Conservation (phyloP, 2,113 vertebrate species). For the Labeo rohita region DNA sequence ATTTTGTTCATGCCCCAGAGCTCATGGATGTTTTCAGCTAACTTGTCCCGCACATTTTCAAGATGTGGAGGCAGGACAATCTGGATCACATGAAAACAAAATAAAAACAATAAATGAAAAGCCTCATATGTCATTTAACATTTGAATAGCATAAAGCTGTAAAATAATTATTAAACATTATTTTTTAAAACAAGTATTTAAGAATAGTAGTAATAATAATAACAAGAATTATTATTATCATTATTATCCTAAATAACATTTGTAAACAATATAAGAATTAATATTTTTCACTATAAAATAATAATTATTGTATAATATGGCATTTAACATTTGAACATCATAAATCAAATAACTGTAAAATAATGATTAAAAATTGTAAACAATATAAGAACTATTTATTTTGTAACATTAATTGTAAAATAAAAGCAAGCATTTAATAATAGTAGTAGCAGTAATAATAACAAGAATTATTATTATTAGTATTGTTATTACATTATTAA, state of each 20-base stretch:
- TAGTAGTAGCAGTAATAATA: too few relatives aligned
- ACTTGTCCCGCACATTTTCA: slow-evolving; percentile 91
- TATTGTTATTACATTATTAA: too few relatives aligned
- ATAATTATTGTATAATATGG: neutral
- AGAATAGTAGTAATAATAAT: too few relatives aligned
- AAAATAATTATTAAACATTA: too few relatives aligned
- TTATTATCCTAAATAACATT: too few relatives aligned
- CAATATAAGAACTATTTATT: neutral
- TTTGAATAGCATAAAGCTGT: too few relatives aligned
- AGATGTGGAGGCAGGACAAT: slow-evolving; percentile 91
- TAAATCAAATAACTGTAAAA: neutral
- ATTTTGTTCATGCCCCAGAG: slow-evolving; percentile 99
- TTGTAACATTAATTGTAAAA: neutral
- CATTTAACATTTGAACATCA: neutral
- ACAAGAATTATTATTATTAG: too few relatives aligned
- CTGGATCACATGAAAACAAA: slow-evolving; percentile 68
- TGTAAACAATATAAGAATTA: too few relatives aligned
- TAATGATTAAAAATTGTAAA: neutral
- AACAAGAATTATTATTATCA: too few relatives aligned
- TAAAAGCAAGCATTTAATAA: too few relatives aligned
- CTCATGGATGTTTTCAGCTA: slow-evolving; percentile 98
- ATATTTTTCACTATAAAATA: too few relatives aligned
- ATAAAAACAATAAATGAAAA: neutral
- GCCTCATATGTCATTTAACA: neutral
- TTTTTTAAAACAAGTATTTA: too few relatives aligned